Percentiles rank a stretch among this genome's conserved stretches.
Evolutionary conservation across 2,113 vertebrate species (phyloP).

Genomic region (Ramphastos sulfuratus): DNA sequence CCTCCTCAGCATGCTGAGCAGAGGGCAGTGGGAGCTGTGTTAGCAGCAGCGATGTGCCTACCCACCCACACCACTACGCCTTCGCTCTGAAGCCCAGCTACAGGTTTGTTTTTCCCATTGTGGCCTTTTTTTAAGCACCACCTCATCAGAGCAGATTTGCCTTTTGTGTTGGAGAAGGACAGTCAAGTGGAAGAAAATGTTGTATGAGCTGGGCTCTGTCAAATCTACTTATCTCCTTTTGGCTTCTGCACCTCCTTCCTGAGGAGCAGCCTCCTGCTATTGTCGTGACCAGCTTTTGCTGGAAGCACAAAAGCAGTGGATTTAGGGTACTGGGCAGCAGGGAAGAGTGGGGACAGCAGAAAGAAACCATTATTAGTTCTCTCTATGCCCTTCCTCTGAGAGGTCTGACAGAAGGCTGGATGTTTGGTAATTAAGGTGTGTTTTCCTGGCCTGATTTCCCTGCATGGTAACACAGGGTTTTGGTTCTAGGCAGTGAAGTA

Average conservation of each 20-base stretch:
- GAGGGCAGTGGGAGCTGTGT: neutral
- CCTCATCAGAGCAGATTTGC: neutral
- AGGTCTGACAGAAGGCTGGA: neutral
- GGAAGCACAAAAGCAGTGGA: neutral
- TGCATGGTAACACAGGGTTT: neutral
- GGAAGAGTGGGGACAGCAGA: neutral
- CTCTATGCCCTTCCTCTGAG: neutral
- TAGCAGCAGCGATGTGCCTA: neutral
- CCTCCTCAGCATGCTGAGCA: neutral
- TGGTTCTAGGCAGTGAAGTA: neutral
- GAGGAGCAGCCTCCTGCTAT: neutral
- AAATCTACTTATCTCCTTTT: neutral
- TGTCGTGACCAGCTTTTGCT: neutral
- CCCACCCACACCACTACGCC: fast-evolving
- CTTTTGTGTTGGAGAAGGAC: constrained; percentile 11
- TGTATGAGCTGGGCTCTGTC: neutral
- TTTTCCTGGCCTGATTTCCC: neutral
- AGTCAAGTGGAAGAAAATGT: neutral
- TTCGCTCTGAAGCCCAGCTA: fast-evolving
- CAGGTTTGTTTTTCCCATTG: neutral
- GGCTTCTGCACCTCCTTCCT: neutral
- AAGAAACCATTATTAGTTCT: neutral
- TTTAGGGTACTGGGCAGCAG: neutral
- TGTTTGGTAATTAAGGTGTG: neutral
- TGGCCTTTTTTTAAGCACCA: neutral